Percentiles rank a stretch among this genome's conserved stretches.
Evolutionary conservation across 2,888 invertebrate species (phyloP).

Genomic region (Drosophila lacicola): DNA sequence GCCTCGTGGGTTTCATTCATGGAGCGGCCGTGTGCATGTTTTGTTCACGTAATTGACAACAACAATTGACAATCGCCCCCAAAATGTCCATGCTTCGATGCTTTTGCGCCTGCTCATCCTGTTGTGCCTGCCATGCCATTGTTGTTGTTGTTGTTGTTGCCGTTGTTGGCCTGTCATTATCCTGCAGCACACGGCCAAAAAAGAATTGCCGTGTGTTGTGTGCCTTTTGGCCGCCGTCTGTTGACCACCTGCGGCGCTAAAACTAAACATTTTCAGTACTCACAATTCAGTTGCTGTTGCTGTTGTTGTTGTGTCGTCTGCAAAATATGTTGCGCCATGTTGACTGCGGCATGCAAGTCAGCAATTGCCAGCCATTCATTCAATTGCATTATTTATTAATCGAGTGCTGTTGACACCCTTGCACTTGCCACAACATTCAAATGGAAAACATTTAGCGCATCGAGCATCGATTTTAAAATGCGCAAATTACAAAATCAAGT

Average conservation of each 20-base stretch:
- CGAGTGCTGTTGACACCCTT: conserved; percentile 63
- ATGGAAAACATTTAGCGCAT: conserved; percentile 12
- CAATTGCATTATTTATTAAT: conserved; percentile 73
- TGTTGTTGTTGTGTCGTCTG: conserved; percentile 39
- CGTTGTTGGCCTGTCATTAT: conserved; percentile 67
- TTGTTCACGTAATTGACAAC: conserved; percentile 77
- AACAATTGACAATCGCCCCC: conserved; percentile 73
- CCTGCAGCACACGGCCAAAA: conserved; percentile 54
- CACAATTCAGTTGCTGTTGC: conserved; percentile 26
- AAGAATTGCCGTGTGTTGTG: conserved; percentile 40
- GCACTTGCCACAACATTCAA: conserved; percentile 31
- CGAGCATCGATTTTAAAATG: conserved; percentile 13
- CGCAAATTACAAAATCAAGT: conserved; percentile 2
- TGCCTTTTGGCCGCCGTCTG: conserved; percentile 46
- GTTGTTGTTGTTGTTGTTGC: conserved; percentile 20
- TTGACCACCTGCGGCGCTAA: conserved; percentile 73
- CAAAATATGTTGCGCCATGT: conserved; percentile 52
- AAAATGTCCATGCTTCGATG: conserved; percentile 46
- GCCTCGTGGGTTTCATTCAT: conserved; percentile 35
- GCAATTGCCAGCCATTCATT: conserved; percentile 56
- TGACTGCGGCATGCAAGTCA: conserved; percentile 38
- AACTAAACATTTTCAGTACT: conserved; percentile 63
- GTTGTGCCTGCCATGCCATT: not conserved
- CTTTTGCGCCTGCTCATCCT: conserved; percentile 20
- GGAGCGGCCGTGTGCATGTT: conserved; percentile 63